Base-by-base conservation (phyloP, 2,113 vertebrate genomes). In the Brachypteracias leptosomus region DNA sequence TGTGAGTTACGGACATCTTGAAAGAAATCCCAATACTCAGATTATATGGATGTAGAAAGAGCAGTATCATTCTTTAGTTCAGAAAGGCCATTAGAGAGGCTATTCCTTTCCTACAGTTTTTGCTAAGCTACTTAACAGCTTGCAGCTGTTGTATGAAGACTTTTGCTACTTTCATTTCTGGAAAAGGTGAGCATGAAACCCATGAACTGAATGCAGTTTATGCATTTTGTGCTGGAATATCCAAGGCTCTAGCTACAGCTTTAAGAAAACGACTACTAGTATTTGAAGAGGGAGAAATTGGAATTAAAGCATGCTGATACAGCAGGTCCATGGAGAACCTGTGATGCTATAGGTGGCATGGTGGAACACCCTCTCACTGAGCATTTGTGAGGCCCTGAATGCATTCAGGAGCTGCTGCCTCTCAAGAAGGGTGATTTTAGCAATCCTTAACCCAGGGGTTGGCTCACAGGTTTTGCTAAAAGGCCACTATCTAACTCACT, bases 371-470 rank as follows among this genome's bases (percentile, higher is more conserved):
- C 6, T 1, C 5, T 66, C 47, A 16, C 7, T 65, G 31, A 7
- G 3, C 13, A 11, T 19, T 58, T 70, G 9, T 35, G 33, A 66
- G 55, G 5, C 4, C 47, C 24, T 70, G 25, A 66, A 46, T 9
- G 2, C 3, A 28, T 76, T 68, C 33, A 70, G 75, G 25, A 77
- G 14, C 22, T 74, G 4, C 13, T 35, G 8, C 7, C 28, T 62
- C 51, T 70, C 22, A 25, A 40, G 18, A 63, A 76, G 11, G 28
- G 33, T 31, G 13, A 80, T 35, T 88, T 83, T 65, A 76, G 12
- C n/a, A 67, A 7, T 55, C 28, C 8, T 54, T 16, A 70, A 0
- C 11, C 10, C 62, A 31, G 8, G 4, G 5, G 2, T 0, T 73
- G 36, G 16, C 17, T 62, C 71, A 49, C 21, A 47, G 44, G 6